These are phyloP conservation scores for Vulpes ferrilata DNA, from an alignment of 2,113 vertebrate species.

Conservation along the genomic window DNA sequence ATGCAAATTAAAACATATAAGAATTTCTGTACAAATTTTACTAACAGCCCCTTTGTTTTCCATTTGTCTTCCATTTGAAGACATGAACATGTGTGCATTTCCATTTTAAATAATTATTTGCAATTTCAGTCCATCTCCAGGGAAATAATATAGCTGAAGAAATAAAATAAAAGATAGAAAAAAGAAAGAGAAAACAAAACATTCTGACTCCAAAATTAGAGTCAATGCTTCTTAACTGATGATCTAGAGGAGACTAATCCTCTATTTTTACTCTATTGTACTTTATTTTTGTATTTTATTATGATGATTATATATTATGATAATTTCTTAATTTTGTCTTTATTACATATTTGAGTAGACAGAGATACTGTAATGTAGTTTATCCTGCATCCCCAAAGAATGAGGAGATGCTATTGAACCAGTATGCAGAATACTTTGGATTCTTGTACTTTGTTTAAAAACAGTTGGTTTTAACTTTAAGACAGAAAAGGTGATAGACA, in stretches of 20 bases:
- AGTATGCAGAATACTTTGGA: background rate
- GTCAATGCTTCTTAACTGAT: background rate
- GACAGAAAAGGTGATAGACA: background rate
- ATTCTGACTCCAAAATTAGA: background rate
- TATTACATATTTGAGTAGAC: background rate
- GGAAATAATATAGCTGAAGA: background rate
- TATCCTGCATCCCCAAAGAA: background rate
- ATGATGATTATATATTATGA: background rate
- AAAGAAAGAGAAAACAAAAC: background rate
- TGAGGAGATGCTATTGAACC: background rate
- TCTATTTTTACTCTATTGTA: background rate
- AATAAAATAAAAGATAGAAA: background rate
- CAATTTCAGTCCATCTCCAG: background rate
- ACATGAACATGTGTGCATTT: background rate
- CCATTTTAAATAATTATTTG: background rate
- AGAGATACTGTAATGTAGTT: background rate
- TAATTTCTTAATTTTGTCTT: background rate
- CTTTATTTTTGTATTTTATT: background rate
- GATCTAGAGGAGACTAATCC: background rate
- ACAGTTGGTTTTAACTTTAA: background rate
- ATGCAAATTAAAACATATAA: background rate
- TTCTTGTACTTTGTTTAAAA: background rate
- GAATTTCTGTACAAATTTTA: background rate
- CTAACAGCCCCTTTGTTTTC: background rate
- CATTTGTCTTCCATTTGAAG: background rate